A percentile compares a stretch with the other conserved stretches of the same genome.
Conservation (phyloP, 23 tunicate genomes). For the Halocynthia roretzi region DNA sequence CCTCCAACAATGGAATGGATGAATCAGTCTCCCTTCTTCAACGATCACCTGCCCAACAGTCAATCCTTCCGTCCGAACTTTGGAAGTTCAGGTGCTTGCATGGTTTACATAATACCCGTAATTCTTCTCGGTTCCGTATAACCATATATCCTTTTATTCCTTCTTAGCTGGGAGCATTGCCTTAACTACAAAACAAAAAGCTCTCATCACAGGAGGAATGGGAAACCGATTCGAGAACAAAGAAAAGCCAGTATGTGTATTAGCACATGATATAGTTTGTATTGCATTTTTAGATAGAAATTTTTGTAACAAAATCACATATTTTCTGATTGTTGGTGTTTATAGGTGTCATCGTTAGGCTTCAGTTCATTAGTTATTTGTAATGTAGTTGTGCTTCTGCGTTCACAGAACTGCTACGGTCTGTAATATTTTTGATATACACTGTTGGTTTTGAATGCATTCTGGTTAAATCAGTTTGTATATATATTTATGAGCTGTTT, state of each 20-base stretch:
- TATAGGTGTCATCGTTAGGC: no score
- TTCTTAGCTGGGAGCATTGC: constrained; percentile 23
- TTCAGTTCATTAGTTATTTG: no score
- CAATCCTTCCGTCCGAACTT: constrained; percentile 20
- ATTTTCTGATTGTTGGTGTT: no score
- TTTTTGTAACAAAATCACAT: no score
- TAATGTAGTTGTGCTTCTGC: no score
- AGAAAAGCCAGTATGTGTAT: constrained; percentile 1
- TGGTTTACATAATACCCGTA: not conserved
- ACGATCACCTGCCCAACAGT: constrained; percentile 18
- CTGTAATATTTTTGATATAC: no score
- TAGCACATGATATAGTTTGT: not conserved
- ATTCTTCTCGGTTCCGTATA: not conserved
- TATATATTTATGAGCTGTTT: no score
- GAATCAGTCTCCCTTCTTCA: not conserved
- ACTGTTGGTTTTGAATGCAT: no score
- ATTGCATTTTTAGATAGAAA: not conserved
- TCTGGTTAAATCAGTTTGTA: no score
- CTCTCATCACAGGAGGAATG: constrained; percentile 7
- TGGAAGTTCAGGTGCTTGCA: constrained; percentile 16
- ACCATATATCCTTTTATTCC: not conserved
- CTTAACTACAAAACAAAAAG: constrained; percentile 20
- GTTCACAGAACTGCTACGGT: no score
- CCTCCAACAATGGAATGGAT: no score
- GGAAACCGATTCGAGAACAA: constrained; percentile 6